A percentile compares a stretch with the other conserved stretches of the same genome.
phyloP scores from a whole-genome alignment of 2,113 vertebrate genomes.

The Calcarius ornatus region DNA sequence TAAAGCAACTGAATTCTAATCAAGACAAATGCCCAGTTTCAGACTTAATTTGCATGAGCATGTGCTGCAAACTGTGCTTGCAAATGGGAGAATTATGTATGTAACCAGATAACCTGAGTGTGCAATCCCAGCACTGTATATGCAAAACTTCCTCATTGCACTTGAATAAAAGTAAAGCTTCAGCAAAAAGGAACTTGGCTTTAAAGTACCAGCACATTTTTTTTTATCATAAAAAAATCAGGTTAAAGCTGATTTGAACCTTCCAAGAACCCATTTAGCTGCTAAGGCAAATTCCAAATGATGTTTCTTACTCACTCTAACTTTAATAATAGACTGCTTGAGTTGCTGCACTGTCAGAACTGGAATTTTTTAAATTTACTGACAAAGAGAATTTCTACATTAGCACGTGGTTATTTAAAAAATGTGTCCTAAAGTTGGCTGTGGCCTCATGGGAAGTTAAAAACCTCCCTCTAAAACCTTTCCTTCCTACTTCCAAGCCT shows the following conservation, averaged over 20 bases:
- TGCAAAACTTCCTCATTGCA: neutral
- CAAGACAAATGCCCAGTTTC: slow-evolving; percentile 21
- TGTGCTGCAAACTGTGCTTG: slow-evolving; percentile 29
- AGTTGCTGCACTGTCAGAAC: neutral
- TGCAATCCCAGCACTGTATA: neutral
- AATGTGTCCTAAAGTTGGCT: neutral
- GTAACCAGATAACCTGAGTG: neutral
- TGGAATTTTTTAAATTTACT: neutral
- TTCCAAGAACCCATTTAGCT: neutral
- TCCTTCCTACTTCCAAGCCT: neutral
- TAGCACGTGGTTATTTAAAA: neutral
- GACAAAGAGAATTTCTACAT: neutral
- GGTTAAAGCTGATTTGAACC: slow-evolving; percentile 21
- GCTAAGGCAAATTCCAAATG: neutral
- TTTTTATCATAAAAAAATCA: neutral
- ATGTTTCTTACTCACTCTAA: neutral
- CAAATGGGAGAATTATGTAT: neutral
- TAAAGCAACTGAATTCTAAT: neutral
- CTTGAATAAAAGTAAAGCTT: neutral
- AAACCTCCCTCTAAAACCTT: neutral
- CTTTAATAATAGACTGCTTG: neutral
- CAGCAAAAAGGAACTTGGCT: neutral
- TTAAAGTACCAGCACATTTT: neutral
- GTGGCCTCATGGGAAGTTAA: neutral
- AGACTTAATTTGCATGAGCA: slow-evolving; percentile 17